phyloP scores from a whole-genome alignment of 2,113 vertebrate genomes.

The Cinclus mexicanus region DNA sequence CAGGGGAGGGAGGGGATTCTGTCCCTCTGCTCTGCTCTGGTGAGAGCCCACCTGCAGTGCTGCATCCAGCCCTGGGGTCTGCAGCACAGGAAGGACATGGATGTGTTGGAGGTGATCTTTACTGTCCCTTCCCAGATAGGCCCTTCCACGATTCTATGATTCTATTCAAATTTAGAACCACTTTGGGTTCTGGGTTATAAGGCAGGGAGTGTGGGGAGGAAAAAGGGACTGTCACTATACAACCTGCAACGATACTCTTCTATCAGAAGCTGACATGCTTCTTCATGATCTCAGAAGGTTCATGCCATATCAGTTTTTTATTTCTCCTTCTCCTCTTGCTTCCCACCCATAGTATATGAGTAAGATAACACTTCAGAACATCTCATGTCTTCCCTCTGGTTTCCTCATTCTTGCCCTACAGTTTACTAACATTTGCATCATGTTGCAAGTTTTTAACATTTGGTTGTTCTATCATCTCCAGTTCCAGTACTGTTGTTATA shows the following conservation, averaged over 20 bases:
- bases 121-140: rapidly evolving
- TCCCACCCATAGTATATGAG: neutral
- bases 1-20: neutral
- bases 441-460: conserved; percentile 8
- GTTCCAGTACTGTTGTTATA: conserved; percentile 36
- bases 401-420: neutral
- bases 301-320: neutral
- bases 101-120: neutral
- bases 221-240: neutral
- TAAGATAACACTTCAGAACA: neutral
- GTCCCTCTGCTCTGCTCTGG: neutral
- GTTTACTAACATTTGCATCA: neutral
- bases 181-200: neutral
- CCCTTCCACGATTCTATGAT: neutral
- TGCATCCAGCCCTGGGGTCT: neutral
- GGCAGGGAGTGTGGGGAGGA: neutral
- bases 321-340: neutral
- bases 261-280: neutral
- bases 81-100: too few relatives aligned
- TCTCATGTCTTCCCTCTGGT: neutral
- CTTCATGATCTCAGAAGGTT: neutral
- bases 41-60: neutral
- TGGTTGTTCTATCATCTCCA: neutral
- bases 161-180: neutral
- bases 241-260: neutral